Percentiles rank a stretch among this genome's conserved stretches.
Evolutionary conservation across 2,888 invertebrate genomes (phyloP).

Genomic region (Isoperla grammatica): DNA sequence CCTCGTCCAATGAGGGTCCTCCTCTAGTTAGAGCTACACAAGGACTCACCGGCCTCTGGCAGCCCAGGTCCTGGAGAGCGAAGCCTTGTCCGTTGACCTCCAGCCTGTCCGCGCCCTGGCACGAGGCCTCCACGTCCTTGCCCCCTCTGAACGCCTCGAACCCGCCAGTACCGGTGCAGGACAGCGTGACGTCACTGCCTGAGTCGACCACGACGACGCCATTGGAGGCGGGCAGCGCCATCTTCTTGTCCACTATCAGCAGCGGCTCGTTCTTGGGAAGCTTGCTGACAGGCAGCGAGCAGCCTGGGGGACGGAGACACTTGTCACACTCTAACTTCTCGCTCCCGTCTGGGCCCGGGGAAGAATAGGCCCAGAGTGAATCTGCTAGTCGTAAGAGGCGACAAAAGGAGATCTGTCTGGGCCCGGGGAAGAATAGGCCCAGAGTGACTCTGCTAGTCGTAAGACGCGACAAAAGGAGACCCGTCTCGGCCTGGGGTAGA

Average conservation of each 20-base stretch:
- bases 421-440: too few species aligned
- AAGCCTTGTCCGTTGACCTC: not conserved
- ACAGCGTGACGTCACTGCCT: not conserved
- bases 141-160: not conserved
- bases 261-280: conserved; percentile 10
- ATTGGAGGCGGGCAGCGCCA: not conserved
- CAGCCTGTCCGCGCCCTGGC: conserved; percentile 2
- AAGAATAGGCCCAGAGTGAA: too few species aligned
- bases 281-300: conserved; percentile 2
- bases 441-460: too few species aligned
- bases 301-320: conserved; percentile 25
- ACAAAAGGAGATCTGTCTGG: too few species aligned
- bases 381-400: too few species aligned
- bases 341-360: too few species aligned
- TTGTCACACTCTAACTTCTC: too few species aligned
- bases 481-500: too few species aligned
- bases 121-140: not conserved
- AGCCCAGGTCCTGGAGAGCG: not conserved
- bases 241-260: not conserved
- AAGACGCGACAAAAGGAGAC: too few species aligned
- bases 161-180: not conserved
- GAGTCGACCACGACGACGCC: not conserved
- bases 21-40: too few species aligned
- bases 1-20: too few species aligned
- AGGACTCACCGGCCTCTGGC: conserved; percentile 3